phyloP scores from a whole-genome alignment of 2,888 invertebrate species.

The Coecobrya sp. region DNA sequence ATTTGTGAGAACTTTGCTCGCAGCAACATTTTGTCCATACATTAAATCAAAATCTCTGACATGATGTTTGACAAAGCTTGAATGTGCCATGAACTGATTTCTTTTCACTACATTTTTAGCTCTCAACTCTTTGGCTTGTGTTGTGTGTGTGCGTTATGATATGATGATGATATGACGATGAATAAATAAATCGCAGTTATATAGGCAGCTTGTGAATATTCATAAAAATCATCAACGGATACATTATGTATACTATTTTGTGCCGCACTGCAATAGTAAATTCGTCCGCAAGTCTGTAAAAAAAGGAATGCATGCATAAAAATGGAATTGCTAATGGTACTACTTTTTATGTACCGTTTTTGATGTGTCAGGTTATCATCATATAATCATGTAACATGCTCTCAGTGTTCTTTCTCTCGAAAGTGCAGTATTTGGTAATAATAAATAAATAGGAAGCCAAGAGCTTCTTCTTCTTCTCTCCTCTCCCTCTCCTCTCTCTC shows the following conservation, averaged over 20 bases:
- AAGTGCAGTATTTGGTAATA: constrained; percentile 39
- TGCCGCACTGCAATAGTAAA: background rate
- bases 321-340: background rate
- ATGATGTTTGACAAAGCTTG: constrained; percentile 12
- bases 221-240: constrained; percentile 12
- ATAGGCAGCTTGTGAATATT: background rate
- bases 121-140: background rate
- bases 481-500: background rate
- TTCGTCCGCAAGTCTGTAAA: background rate
- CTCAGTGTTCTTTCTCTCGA: constrained; percentile 7
- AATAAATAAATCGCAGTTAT: constrained; percentile 28
- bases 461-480: constrained; percentile 34
- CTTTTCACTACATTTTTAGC: background rate
- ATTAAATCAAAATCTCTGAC: constrained; percentile 34
- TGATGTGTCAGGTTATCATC: constrained; percentile 56
- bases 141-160: background rate
- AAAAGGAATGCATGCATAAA: background rate
- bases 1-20: background rate
- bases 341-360: constrained; percentile 49
- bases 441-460: background rate
- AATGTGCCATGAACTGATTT: constrained; percentile 16
- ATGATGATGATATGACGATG: background rate
- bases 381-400: constrained; percentile 56
- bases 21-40: background rate
- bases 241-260: no score